Evolutionary conservation across 2,888 invertebrate genomes (phyloP).

Genomic region (Galerucella nymphaeae): DNA sequence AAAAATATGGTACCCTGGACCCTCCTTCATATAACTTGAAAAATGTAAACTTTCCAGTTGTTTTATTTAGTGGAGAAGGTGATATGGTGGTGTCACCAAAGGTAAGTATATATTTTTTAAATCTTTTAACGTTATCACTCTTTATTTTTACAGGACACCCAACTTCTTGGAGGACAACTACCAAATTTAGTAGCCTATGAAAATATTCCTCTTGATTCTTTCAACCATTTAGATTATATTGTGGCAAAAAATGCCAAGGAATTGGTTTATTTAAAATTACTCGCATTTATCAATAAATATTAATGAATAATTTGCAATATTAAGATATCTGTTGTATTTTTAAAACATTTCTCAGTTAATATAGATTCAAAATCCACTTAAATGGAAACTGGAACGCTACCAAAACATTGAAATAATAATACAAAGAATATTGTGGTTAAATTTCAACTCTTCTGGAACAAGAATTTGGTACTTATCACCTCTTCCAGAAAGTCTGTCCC

Average conservation of each 20-base stretch:
- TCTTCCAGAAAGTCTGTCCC: no score
- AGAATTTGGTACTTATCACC: no score
- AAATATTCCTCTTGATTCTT: conserved; percentile 54
- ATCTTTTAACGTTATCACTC: conserved; percentile 43
- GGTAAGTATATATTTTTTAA: conserved; percentile 29
- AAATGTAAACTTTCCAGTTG: conserved; percentile 68
- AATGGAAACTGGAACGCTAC: no score
- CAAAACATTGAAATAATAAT: no score
- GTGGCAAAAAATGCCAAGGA: conserved; percentile 64
- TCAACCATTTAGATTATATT: conserved; percentile 68
- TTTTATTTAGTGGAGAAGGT: conserved; percentile 69
- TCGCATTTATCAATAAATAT: conserved; percentile 37
- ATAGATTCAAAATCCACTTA: no score
- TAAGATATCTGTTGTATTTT: no score
- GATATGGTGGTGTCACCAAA: conserved; percentile 72
- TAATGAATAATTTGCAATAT: neutral
- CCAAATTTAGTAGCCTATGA: conserved; percentile 59
- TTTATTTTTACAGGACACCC: conserved; percentile 64
- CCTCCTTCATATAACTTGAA: conserved; percentile 70
- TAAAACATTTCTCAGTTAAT: no score
- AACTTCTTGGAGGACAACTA: conserved; percentile 66
- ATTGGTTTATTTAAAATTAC: conserved; percentile 61
- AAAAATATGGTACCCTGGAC: conserved; percentile 65
- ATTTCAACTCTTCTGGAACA: no score
- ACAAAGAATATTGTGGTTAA: no score